phyloP scores from a whole-genome alignment of 1,140 invertebrate genomes.

The Bombus soroeensis region DNA sequence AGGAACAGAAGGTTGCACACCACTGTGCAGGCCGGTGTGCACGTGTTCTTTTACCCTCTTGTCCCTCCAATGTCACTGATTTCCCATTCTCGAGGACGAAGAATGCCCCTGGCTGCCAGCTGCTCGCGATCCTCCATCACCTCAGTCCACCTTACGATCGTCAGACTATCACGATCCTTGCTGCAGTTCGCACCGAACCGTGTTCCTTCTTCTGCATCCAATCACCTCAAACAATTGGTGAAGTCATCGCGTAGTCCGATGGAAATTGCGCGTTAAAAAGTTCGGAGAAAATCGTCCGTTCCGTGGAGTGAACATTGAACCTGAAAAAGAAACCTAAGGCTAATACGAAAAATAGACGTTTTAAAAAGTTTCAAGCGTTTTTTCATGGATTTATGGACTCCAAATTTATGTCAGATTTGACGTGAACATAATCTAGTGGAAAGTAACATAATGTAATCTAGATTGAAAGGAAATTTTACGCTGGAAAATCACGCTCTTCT shows the following conservation, averaged over 20 bases:
- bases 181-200: not conserved
- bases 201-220: not conserved
- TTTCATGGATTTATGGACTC: too few relatives aligned
- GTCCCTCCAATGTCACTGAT: constrained; percentile 46
- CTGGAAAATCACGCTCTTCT: too few relatives aligned
- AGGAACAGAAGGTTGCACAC: constrained; percentile 38
- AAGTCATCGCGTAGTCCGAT: not conserved
- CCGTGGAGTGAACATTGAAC: not conserved
- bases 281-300: not conserved
- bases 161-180: constrained; percentile 21
- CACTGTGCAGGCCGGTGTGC: constrained; percentile 30
- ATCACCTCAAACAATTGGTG: too few relatives aligned
- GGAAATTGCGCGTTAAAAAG: too few relatives aligned
- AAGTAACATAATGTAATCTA: too few relatives aligned
- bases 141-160: constrained; percentile 21
- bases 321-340: not conserved
- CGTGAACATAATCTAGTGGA: too few relatives aligned
- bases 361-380: not conserved
- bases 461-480: too few relatives aligned
- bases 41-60: constrained; percentile 37
- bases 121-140: constrained; percentile 47
- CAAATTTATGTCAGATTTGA: too few relatives aligned
- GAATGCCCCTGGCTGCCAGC: constrained; percentile 49
- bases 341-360: not conserved
- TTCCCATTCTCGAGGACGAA: constrained; percentile 52